Base-by-base conservation (phyloP, 1,140 invertebrate species). In the Brachionus asplanchnoidis region DNA sequence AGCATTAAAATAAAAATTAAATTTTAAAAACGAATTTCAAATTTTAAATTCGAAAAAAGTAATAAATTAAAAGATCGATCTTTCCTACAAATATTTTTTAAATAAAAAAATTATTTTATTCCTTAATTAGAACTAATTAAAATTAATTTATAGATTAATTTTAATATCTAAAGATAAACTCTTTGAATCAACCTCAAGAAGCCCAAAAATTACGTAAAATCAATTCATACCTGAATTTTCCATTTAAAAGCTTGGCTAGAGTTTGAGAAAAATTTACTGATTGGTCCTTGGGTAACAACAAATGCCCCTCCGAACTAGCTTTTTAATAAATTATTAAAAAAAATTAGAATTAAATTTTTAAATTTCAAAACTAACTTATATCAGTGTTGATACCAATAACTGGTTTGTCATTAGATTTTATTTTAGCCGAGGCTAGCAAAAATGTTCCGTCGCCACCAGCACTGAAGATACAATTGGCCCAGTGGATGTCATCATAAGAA, bases 381-480 rank as follows among this genome's bases (percentile, higher is more conserved):
- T 98, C 95, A n/a, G 97, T 98, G 91, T 99, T 99, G 86, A 99
- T 95, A 0, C 97, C 97, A 87, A 99, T 93, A 46, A 99, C 93
- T 23, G 96, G 95, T 88, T 95, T 98, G 80, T 93, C 91, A 86
- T 92, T 89, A 84, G 91, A 90, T 20, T 90, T 88, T 68, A 98
- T 93, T 89, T 94, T 93, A 87, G 94, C 95, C 2, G 97, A 95
- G 3, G 95, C 96, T 68, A 98, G 90, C 40, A 99, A 92, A 90
- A 98, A 99, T 28, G 97, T 99, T 4, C 98, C 98, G 91, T 99
- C 97, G 1, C 98, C 98, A 53, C 97, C 97, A 86, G 95, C 95
- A 0, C 97, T 95, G 14, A 99, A 92, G 77, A 99, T 92, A 53
- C 96, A 92, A 92, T 99, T 97, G 20, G 96, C 95, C 95, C 96